Evolutionary conservation across 1,140 invertebrate genomes (phyloP).

Genomic region (Ctenoplectra terminalis): DNA sequence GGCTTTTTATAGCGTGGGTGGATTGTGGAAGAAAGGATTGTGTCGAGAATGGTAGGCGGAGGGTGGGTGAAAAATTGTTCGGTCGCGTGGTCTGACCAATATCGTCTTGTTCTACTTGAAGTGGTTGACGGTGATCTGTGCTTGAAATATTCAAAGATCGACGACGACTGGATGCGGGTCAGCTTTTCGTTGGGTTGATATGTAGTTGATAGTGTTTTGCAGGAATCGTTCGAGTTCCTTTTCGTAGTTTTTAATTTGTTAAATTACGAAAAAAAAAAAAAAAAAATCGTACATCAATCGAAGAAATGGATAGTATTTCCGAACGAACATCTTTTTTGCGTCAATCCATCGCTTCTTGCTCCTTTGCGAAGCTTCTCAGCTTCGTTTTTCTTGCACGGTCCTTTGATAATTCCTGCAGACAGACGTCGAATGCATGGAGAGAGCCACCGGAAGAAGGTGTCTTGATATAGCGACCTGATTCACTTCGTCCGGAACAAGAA

Average conservation of each 20-base stretch:
- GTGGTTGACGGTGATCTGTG: not conserved
- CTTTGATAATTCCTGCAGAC: not conserved
- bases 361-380: not conserved
- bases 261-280: too few relatives aligned
- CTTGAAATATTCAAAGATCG: not conserved
- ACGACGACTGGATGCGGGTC: too few relatives aligned
- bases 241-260: too few relatives aligned
- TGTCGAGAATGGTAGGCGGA: not conserved
- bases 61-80: too few relatives aligned
- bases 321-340: not conserved
- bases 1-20: not conserved
- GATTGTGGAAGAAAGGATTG: fast-evolving
- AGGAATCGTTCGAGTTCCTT: too few relatives aligned
- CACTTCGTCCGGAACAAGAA: conserved; percentile 19
- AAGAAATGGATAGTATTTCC: not conserved
- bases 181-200: too few relatives aligned
- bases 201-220: too few relatives aligned
- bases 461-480: conserved; percentile 34
- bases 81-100: not conserved
- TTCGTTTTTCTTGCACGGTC: too few relatives aligned
- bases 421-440: not conserved
- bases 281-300: not conserved
- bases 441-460: not conserved
- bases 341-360: not conserved
- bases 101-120: not conserved